These are phyloP conservation scores for Drosophila sordidula DNA, from an alignment of 2,888 invertebrate genomes.

Conservation along the genomic window DNA sequence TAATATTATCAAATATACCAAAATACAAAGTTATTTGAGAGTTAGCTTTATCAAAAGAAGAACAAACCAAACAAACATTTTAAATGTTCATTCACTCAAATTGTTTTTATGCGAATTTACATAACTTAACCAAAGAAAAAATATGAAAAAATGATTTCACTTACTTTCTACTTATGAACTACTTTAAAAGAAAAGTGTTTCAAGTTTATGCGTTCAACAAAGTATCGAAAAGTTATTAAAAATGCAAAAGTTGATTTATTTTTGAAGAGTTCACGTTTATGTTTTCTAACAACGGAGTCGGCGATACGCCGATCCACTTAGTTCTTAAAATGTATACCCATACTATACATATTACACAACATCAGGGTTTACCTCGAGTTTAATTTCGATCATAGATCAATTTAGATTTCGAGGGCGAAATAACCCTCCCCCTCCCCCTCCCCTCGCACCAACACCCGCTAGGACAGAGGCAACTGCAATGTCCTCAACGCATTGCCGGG, in stretches of 20 bases:
- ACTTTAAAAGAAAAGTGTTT: constrained; percentile 58
- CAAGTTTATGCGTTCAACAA: constrained; percentile 66
- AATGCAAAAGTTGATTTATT: constrained; percentile 52
- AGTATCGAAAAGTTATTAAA: constrained; percentile 55
- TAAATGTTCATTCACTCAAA: constrained; percentile 67
- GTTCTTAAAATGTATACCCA: constrained; percentile 15
- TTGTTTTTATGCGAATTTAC: constrained; percentile 64
- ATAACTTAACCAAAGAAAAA: constrained; percentile 46
- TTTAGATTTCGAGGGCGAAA: constrained; percentile 23
- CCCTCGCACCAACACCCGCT: neutral
- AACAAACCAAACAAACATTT: constrained; percentile 15
- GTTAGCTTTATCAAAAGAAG: constrained; percentile 64
- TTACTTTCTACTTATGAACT: constrained; percentile 56
- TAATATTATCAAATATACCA: constrained; percentile 19
- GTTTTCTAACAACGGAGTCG: constrained; percentile 42
- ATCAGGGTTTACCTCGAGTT: constrained; percentile 23
- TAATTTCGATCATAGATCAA: constrained; percentile 20
- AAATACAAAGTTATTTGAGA: constrained; percentile 69
- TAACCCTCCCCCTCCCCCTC: constrained; percentile 6
- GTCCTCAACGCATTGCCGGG: constrained; percentile 16
- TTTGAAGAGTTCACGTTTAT: constrained; percentile 51
- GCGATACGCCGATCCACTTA: constrained; percentile 8
- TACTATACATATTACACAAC: constrained; percentile 20
- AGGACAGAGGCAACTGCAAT: constrained; percentile 30
- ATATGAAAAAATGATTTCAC: constrained; percentile 3